These are phyloP conservation scores for Genyomyrus donnyi DNA, from an alignment of 2,113 vertebrate genomes.

Conservation along the genomic window DNA sequence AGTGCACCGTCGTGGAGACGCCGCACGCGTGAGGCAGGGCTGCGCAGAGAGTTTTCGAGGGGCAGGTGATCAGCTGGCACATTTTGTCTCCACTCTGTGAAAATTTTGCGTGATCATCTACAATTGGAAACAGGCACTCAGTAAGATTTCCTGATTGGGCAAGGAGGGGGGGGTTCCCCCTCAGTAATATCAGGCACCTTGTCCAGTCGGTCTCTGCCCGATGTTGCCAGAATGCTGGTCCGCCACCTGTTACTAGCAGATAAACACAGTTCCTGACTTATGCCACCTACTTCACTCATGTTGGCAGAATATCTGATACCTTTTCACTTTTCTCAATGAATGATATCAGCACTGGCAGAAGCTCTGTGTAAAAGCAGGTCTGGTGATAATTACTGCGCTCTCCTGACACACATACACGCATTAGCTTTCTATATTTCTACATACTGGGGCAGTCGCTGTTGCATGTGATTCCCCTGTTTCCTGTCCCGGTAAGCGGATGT, in stretches of 20 bases:
- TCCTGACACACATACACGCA: neutral
- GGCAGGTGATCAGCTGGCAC: neutral
- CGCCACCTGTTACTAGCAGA: neutral
- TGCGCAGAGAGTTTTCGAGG: neutral
- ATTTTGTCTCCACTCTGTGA: neutral
- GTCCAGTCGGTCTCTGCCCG: neutral
- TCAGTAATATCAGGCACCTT: neutral
- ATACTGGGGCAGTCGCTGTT: neutral
- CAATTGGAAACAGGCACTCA: neutral
- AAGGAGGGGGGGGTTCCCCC: neutral
- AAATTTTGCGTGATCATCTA: neutral
- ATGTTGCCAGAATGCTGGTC: neutral
- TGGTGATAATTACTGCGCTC: neutral
- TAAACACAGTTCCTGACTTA: neutral
- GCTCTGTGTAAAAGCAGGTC: neutral
- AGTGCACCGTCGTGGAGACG: neutral
- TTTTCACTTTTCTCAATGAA: neutral
- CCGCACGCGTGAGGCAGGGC: neutral
- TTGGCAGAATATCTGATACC: neutral
- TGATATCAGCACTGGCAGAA: neutral
- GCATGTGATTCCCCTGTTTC: neutral
- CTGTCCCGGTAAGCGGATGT: neutral
- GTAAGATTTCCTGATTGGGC: neutral
- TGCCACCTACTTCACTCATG: neutral
- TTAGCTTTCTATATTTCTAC: neutral